phyloP scores from a whole-genome alignment of 2,113 vertebrate genomes.

The Galeopterus variegatus region DNA sequence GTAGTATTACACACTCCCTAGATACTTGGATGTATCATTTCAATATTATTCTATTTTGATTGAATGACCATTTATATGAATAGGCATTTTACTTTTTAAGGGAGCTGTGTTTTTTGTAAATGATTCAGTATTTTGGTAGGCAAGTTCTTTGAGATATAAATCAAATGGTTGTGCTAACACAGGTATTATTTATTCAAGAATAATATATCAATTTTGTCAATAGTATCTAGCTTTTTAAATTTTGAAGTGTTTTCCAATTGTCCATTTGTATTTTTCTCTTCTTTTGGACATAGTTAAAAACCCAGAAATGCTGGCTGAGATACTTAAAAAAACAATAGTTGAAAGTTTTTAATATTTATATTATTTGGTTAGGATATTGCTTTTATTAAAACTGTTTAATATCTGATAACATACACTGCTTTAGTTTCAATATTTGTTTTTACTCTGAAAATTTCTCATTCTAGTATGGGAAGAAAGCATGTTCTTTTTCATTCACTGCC shows the following conservation, averaged over 20 bases:
- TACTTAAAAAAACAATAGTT: neutral
- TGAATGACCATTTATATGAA: conserved; percentile 13
- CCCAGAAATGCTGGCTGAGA: neutral
- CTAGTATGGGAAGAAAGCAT: neutral
- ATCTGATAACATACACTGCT: neutral
- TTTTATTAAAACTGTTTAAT: conserved; percentile 2
- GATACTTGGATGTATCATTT: neutral
- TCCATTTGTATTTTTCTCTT: neutral
- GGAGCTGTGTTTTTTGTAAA: neutral
- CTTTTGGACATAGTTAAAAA: neutral
- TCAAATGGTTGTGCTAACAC: neutral
- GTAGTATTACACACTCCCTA: conserved; percentile 44
- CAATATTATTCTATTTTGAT: conserved; percentile 46
- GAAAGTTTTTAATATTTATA: neutral
- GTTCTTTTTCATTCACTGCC: neutral
- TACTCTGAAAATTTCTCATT: neutral
- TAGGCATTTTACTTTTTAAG: conserved; percentile 1
- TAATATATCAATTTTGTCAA: neutral
- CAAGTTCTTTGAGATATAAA: neutral
- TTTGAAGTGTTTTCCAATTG: neutral
- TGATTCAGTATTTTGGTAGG: conserved; percentile 4
- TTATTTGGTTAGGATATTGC: neutral
- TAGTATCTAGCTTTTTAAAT: neutral
- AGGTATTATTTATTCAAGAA: neutral
- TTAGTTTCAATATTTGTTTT: neutral